Evolutionary conservation across 2,888 invertebrate genomes (phyloP), one percentile per base, ranked within the genome.

Genomic region (Eupithecia subumbrata): DNA sequence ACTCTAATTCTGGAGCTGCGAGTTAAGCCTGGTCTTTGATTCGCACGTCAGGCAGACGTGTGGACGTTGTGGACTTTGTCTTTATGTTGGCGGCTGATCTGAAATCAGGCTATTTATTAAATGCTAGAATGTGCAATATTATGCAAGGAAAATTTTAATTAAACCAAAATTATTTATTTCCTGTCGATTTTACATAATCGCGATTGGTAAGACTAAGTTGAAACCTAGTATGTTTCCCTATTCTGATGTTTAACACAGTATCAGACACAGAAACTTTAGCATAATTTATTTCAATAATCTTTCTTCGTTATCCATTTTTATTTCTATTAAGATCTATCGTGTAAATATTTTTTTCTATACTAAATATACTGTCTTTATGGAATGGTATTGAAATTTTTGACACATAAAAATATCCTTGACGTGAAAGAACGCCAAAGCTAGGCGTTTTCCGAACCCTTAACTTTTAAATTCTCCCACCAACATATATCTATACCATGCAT

Each of bases 51-150:
- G 84, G 81, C 81, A 84, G 60, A 60, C 85, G 83, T 85, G 86
- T 85, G 79, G 89, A 89, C 88, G 12, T 89, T 84, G 87, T 85
- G 88, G 86, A 88, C 84, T 84, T 86, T 86, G 90, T 88, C 90
- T 90, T 88, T 90, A 87, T 86, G 64, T 64, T 64, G 9, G 18
- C 18, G 34, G 12, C 64, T 18, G 18, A 18, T 64, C 3, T 64
- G 8, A 3, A 64, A 64, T 34, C 16, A 16, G 64, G 11, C 34
- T 18, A 7, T 34, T 64, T 16, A 34, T 64, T 18, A 34, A 34
- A 34, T 64, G 8, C 48, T 8, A 5, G 7, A n/a, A 48, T 18
- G 18, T 48, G 18, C 1, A 40, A 9, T 9, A 7, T 48, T 43
- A 5, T 43, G 40, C 40, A 40, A 43, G 43, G 43, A 16, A 43